Conservation (phyloP, 2,797 vertebrate species). For the Semaprochilodus insignis region DNA sequence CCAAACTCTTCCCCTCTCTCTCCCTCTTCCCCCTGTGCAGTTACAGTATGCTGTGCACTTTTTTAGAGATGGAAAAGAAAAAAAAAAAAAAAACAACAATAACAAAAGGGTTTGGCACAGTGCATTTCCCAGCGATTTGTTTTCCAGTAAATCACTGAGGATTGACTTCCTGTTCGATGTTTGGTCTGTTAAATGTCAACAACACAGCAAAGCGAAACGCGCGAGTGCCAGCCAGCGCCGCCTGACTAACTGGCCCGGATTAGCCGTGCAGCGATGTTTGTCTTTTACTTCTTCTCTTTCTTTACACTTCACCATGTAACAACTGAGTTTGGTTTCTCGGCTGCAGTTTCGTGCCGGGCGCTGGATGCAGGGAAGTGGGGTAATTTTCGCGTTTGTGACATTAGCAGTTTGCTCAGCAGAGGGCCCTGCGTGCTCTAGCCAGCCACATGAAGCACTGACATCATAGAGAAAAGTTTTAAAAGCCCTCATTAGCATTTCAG, state of each 20-base stretch:
- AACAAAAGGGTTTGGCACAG: conserved; percentile 20
- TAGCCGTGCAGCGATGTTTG: conserved; percentile 34
- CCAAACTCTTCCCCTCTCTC: conserved; percentile 72
- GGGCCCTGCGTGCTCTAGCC: not conserved
- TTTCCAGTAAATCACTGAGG: conserved; percentile 79
- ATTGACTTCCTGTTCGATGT: conserved; percentile 77
- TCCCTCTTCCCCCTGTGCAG: conserved; percentile 64
- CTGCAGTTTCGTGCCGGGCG: conserved; percentile 4
- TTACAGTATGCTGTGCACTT: conserved; percentile 62
- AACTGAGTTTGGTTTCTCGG: conserved; percentile 16
- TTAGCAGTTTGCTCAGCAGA: conserved; percentile 21
- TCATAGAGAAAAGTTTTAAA: conserved; percentile 23
- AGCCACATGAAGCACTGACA: conserved; percentile 9
- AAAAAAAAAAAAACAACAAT: conserved; percentile 36
- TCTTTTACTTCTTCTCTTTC: conserved; percentile 30
- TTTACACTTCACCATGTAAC: conserved; percentile 13
- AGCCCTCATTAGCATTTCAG: conserved; percentile 15
- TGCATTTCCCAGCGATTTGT: conserved; percentile 73
- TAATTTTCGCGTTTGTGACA: conserved; percentile 18
- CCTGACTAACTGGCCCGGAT: conserved; percentile 48
- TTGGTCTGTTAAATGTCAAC: conserved; percentile 81
- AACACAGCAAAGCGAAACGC: conserved; percentile 49
- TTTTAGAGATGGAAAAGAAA: conserved; percentile 64
- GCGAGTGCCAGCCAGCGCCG: conserved; percentile 42
- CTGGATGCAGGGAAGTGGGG: conserved; percentile 18